Percentiles rank a stretch among this genome's conserved stretches.
Evolutionary conservation across 2,888 invertebrate genomes (phyloP).

Genomic region (Leptopilina syphax): DNA sequence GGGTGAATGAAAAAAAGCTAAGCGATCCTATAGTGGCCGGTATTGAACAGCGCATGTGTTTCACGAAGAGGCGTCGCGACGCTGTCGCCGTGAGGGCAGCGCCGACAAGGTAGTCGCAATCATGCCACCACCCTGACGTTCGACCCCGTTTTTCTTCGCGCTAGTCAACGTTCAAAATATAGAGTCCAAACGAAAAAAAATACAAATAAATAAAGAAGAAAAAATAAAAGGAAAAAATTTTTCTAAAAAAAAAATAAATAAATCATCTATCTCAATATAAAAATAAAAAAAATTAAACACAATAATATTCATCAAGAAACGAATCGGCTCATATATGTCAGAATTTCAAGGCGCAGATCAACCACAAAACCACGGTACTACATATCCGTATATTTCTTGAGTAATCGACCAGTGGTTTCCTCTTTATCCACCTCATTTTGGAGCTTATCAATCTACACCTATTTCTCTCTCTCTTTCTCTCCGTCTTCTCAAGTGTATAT

Average conservation of each 20-base stretch:
- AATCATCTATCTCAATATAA: constrained; percentile 34
- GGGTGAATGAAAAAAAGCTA: constrained; percentile 40
- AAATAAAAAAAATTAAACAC: constrained; percentile 30
- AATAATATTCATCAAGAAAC: constrained; percentile 42
- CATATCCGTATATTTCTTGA: constrained; percentile 19
- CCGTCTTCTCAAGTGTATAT: neutral
- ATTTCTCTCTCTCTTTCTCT: no score
- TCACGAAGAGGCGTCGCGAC: constrained; percentile 68
- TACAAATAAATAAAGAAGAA: constrained; percentile 28
- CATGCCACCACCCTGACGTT: constrained; percentile 75
- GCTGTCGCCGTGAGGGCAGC: constrained; percentile 65
- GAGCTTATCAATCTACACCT: constrained; percentile 4
- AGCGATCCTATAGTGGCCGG: constrained; percentile 49
- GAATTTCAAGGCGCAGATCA: constrained; percentile 73
- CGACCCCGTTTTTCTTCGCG: constrained; percentile 64
- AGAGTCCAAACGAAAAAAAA: constrained; percentile 30
- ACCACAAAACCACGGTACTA: constrained; percentile 72
- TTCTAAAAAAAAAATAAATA: constrained; percentile 24
- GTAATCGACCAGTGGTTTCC: constrained; percentile 35
- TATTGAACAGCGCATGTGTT: constrained; percentile 67
- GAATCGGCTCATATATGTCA: constrained; percentile 57
- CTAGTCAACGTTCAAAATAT: constrained; percentile 57
- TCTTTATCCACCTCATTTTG: constrained; percentile 22
- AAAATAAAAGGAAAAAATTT: constrained; percentile 5
- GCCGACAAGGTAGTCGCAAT: constrained; percentile 72